phyloP scores from a whole-genome alignment of 2,797 vertebrate genomes.

The Bufotes viridis region DNA sequence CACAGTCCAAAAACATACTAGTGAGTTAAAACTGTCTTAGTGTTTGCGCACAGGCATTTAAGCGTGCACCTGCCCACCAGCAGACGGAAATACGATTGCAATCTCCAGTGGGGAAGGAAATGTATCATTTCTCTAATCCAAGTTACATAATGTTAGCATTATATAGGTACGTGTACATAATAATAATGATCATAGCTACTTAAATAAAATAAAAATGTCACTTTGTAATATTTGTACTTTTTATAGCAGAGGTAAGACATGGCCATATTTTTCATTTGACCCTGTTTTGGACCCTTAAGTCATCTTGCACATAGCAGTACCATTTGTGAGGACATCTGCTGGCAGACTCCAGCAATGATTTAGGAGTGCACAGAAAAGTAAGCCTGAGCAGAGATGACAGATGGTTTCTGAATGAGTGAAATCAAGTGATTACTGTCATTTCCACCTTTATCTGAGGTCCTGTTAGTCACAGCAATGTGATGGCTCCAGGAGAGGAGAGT shows the following conservation, averaged over 20 bases:
- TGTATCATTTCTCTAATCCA: background rate
- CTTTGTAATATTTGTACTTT: background rate
- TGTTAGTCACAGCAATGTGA: background rate
- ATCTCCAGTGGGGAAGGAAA: background rate
- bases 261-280: background rate
- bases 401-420: background rate
- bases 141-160: background rate
- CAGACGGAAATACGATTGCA: background rate
- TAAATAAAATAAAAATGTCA: background rate
- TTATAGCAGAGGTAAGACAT: background rate
- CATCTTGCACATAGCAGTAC: background rate
- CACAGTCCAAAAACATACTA: conserved; percentile 20
- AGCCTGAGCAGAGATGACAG: background rate
- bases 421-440: background rate
- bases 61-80: background rate
- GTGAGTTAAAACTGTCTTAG: background rate
- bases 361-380: background rate
- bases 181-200: background rate
- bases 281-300: background rate
- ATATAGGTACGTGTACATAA: background rate
- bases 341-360: conserved; percentile 22
- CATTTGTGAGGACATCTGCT: conserved; percentile 22
- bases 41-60: conserved; percentile 18
- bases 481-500: background rate
- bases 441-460: background rate